Evolutionary conservation across 2,888 invertebrate genomes (phyloP), one percentile per base, ranked within the genome.

Genomic region (Lepidochitona cinerea): DNA sequence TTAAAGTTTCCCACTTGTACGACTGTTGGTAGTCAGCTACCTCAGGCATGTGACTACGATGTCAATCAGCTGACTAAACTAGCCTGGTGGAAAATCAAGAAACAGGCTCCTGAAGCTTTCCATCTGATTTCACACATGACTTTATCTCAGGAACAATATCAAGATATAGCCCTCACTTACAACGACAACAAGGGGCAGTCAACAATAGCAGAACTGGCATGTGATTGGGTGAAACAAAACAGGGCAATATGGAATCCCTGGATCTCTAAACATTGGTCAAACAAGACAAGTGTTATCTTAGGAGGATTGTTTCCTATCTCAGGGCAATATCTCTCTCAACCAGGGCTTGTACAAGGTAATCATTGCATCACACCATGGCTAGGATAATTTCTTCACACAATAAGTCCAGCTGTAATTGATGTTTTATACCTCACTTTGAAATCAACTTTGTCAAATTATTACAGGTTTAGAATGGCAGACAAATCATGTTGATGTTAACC

Each of bases 301-400:
- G 94, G 94, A 29, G 95, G 94, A 0, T 94, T 95, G 81, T 95
- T 95, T 86, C 95, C 95, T 0, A 91, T 95, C 77, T 92, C 91
- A 29, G 93, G 93, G 0, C 90, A 92, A 0, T 92, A 92, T 9
- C 93, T 93, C 87, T 92, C 92, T 1, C 94, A 93, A 1, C 92
- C 92, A 64, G 93, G 94, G 0, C 93, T 94, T 36, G 91, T 93
- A 0, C 88, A 91, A 75, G 92, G 92, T 92, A 80, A 78, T 87
- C 75, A 29, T n/a, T n/a, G n/a, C n/a, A n/a, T n/a, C n/a, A n/a
- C n/a, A n/a, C n/a, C n/a, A n/a, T n/a, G n/a, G n/a, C n/a, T n/a
- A n/a, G n/a, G n/a, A n/a, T n/a, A n/a, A n/a, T n/a, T n/a, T n/a
- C n/a, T n/a, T n/a, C n/a, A n/a, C n/a, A n/a, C n/a, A n/a, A n/a